Evolutionary conservation across 2,113 vertebrate species (phyloP).

Genomic region (Coregonus clupeaformis): DNA sequence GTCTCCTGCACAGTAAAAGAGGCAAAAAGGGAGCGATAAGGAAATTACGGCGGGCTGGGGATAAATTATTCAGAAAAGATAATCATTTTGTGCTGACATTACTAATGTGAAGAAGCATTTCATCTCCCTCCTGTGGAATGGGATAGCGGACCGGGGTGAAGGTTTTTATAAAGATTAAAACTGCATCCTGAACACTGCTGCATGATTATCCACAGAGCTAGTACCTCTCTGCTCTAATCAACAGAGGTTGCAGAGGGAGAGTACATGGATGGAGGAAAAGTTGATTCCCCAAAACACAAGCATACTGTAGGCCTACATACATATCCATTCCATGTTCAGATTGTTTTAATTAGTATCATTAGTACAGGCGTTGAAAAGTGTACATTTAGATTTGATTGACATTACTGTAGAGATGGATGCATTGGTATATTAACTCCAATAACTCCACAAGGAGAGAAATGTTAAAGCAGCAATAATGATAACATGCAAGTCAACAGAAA

Average conservation of each 20-base stretch:
- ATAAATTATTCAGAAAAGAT: slow-evolving; percentile 99
- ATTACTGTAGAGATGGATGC: too few species aligned
- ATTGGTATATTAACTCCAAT: too few species aligned
- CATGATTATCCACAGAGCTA: slow-evolving; percentile 52
- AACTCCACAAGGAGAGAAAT: neutral
- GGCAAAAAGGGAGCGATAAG: slow-evolving; percentile 84
- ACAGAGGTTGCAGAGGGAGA: slow-evolving; percentile 17
- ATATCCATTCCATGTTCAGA: neutral
- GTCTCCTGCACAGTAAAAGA: slow-evolving; percentile 82
- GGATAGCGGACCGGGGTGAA: slow-evolving; percentile 56
- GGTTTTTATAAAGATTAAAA: slow-evolving; percentile 80
- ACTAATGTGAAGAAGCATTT: slow-evolving; percentile 99
- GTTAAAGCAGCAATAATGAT: neutral
- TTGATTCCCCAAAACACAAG: slow-evolving; percentile 8
- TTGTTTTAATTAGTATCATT: neutral
- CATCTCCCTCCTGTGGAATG: slow-evolving; percentile 81
- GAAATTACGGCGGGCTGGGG: slow-evolving; percentile 84
- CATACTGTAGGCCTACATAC: neutral
- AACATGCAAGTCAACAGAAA: neutral
- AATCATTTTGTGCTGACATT: slow-evolving; percentile 98
- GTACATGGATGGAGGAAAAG: slow-evolving; percentile 34
- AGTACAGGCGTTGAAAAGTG: neutral
- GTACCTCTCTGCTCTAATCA: slow-evolving; percentile 60
- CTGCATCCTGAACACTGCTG: slow-evolving; percentile 49
- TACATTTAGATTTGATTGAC: too few species aligned